Evolutionary conservation across 2,888 invertebrate genomes (phyloP).

Genomic region (Ichneumoninae sp.): DNA sequence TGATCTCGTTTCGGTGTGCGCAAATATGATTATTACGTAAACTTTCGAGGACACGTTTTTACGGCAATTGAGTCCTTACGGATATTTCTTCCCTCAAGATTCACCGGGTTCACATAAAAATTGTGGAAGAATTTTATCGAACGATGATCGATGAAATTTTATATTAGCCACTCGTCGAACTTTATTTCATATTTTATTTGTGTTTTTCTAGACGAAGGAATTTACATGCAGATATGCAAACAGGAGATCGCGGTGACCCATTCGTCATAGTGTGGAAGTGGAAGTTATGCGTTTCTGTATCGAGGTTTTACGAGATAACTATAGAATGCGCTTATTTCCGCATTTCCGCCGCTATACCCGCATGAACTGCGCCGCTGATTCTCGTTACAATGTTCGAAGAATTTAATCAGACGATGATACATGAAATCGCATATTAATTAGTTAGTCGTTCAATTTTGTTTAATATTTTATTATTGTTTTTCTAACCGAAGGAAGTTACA

Average conservation of each 20-base stretch:
- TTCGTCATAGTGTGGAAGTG: background rate
- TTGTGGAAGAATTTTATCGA: background rate
- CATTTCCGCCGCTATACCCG: constrained; percentile 23
- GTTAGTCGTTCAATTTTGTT: background rate
- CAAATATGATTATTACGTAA: constrained; percentile 48
- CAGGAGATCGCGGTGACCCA: background rate
- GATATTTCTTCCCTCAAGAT: background rate
- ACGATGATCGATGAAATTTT: background rate
- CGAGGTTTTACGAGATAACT: background rate
- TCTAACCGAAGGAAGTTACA: background rate
- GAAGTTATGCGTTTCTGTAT: background rate
- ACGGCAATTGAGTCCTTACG: background rate
- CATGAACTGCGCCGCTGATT: too few species aligned
- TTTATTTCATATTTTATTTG: background rate
- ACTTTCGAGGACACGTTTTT: background rate
- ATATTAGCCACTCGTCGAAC: background rate
- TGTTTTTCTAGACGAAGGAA: background rate
- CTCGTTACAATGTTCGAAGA: too few species aligned
- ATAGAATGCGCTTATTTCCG: background rate
- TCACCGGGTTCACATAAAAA: background rate
- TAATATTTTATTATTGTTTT: background rate
- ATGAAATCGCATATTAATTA: too few species aligned
- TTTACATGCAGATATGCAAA: background rate
- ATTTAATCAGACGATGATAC: background rate
- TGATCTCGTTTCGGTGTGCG: constrained; percentile 48